Evolutionary conservation across 2,888 invertebrate species (phyloP), one percentile per base, ranked within the genome.

Genomic region (Napeogenes inachia): DNA sequence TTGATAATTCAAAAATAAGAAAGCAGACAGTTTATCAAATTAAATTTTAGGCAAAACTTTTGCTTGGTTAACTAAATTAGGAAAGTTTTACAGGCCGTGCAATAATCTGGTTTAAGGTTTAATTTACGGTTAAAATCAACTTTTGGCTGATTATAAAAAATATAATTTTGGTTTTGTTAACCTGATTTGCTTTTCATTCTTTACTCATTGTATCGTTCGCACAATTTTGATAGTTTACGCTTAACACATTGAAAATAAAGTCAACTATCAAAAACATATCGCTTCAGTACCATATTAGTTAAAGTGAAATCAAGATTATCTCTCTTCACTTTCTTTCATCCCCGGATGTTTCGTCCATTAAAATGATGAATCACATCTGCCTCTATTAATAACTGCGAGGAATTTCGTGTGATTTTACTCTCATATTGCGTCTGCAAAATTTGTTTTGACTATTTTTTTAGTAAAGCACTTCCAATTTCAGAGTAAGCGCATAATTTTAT

Each of bases 281-380:
- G 30, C 30, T 50, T 50, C 50, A 50, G 30, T 12, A 35, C 61
- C 53, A 57, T 64, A 64, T 60, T 60, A 47, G 64, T 67, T 55
- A 61, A 56, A 30, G 33, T 50, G 59, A 65, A 67, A 64, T 57
- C 59, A 32, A 57, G 60, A 56, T 62, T 56, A 54, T 60, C 61
- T 45, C 56, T 56, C 47, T 58, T 63, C 64, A 61, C 50, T 61
- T 65, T 59, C 63, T 66, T 63, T 64, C 60, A 65, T 62, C 61
- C 45, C 65, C 72, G 71, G 72, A 71, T 68, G 69, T 70, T 59
- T 62, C 69, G 57, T 55, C 64, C 65, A 64, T 61, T 61, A 57
- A 63, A 58, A 68, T 71, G 71, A 72, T 70, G 70, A 68, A 70
- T 66, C 61, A 68, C 72, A 71, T 70, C 68, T 72, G 71, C 59